Percentiles rank a stretch among this genome's conserved stretches.
phyloP scores from a whole-genome alignment of 2,888 invertebrate species.

The Petrolisthes cinctipes region DNA sequence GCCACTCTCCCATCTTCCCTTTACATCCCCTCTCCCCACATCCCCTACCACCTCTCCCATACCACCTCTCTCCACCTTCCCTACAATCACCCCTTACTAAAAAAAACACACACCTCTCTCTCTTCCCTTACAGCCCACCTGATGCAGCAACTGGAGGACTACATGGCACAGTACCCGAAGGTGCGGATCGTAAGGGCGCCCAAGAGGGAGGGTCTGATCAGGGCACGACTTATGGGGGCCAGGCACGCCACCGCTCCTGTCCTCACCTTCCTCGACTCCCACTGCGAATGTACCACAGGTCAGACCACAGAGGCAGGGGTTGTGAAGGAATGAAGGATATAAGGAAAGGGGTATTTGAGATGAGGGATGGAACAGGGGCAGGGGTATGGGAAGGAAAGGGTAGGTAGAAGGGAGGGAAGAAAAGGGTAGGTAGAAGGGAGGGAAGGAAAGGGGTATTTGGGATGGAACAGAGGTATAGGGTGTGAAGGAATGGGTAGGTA shows the following conservation, averaged over 20 bases:
- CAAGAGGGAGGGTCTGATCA: conserved; percentile 93
- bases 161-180: conserved; percentile 89
- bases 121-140: conserved; percentile 57
- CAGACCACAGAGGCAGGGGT: neutral
- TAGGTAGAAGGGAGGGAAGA: neutral
- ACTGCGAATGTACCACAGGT: conserved; percentile 96
- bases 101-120: neutral
- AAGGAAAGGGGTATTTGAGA: neutral
- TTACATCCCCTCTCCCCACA: too few species aligned
- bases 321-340: neutral
- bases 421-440: too few species aligned
- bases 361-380: neutral
- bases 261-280: conserved; percentile 96
- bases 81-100: neutral
- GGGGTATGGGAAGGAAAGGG: neutral
- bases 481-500: neutral
- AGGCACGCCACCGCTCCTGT: conserved; percentile 86
- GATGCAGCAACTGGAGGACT: conserved; percentile 80
- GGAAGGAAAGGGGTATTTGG: neutral
- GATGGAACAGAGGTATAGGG: too few species aligned
- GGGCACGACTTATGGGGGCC: conserved; percentile 92
- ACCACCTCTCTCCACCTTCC: neutral
- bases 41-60: too few species aligned
- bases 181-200: conserved; percentile 91
- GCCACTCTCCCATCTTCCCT: too few species aligned